phyloP scores from a whole-genome alignment of 23 tunicate species.

The Styela plicata region DNA sequence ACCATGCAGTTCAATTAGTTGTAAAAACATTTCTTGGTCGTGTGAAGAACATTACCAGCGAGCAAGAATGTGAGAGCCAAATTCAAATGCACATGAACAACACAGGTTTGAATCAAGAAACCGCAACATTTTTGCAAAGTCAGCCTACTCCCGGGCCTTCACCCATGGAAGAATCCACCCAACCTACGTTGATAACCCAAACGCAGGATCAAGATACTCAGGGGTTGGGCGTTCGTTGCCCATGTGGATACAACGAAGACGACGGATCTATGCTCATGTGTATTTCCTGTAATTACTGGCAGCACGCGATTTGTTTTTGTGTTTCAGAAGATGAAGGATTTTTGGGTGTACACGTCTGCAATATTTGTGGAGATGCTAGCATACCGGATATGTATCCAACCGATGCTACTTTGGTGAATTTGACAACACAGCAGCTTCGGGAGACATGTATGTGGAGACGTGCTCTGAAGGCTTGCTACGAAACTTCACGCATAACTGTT shows the following conservation, averaged over 20 bases:
- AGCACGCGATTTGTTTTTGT: constrained; percentile 87
- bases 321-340: constrained; percentile 31
- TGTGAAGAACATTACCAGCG: background rate
- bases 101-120: background rate
- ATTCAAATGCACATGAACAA: constrained; percentile 5
- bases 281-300: constrained; percentile 68
- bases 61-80: background rate
- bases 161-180: background rate
- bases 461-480: constrained; percentile 39
- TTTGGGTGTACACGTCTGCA: constrained; percentile 51
- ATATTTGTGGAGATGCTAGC: constrained; percentile 50
- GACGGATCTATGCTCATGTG: constrained; percentile 72
- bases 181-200: background rate
- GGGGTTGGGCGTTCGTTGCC: constrained; percentile 70
- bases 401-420: constrained; percentile 43
- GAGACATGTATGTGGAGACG: constrained; percentile 66
- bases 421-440: constrained; percentile 35
- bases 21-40: background rate
- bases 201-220: constrained; percentile 20
- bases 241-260: constrained; percentile 56
- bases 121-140: background rate
- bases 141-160: background rate
- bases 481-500: constrained; percentile 18
- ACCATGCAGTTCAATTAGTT: constrained; percentile 35
- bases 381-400: constrained; percentile 33